Percentiles rank a stretch among this genome's conserved stretches.
These are phyloP conservation scores for Arizona elegans DNA, from an alignment of 2,113 vertebrate species.

Conservation along the genomic window DNA sequence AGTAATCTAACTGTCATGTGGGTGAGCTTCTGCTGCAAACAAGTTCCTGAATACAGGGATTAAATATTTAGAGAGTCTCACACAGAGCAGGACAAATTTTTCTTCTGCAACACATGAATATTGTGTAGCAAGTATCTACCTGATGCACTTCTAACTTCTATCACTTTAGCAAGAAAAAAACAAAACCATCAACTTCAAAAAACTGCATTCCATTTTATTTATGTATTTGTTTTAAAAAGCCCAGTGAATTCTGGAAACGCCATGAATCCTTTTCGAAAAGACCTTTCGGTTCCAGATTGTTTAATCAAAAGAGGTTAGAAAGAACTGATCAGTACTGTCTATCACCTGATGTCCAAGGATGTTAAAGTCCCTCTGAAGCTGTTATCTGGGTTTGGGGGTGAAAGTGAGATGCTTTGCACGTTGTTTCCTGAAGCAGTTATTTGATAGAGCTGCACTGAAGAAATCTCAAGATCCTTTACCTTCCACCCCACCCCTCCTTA, in stretches of 20 bases:
- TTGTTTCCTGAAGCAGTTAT: neutral
- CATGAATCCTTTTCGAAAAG: neutral
- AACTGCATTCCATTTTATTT: neutral
- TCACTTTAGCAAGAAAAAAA: conserved; percentile 3
- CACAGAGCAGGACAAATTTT: conserved; percentile 43
- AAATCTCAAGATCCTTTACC: neutral
- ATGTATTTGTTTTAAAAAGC: conserved; percentile 8
- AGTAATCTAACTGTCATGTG: neutral
- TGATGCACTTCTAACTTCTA: neutral
- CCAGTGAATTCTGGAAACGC: neutral
- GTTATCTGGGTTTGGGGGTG: neutral
- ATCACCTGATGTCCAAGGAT: neutral
- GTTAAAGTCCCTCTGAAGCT: neutral
- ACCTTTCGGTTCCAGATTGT: neutral
- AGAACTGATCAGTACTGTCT: neutral
- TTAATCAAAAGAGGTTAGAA: neutral
- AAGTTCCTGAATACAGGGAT: neutral
- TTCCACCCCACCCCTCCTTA: neutral
- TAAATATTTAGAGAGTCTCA: neutral
- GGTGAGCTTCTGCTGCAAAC: neutral
- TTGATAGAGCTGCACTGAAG: neutral
- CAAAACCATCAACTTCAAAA: neutral
- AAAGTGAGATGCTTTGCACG: neutral
- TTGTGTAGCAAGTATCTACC: conserved; percentile 17
- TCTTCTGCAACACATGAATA: conserved; percentile 31